phyloP scores from a whole-genome alignment of 2,888 invertebrate species.

The Phrixothrix hirtus region DNA sequence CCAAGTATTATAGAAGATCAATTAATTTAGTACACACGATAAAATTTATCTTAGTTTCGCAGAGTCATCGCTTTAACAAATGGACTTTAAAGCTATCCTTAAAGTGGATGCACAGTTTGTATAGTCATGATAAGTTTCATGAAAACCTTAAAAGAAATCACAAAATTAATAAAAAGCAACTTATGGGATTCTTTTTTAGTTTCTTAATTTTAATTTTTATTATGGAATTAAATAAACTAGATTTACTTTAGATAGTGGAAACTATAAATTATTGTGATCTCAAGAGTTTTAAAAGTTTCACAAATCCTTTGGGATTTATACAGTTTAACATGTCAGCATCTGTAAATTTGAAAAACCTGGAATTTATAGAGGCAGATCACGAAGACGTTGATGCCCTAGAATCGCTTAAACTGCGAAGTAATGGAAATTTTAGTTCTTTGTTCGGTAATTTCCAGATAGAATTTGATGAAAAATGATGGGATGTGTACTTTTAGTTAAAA shows the following conservation, averaged over 20 bases:
- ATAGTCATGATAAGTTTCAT: constrained; percentile 24
- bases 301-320: constrained; percentile 18
- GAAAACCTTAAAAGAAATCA: too few species aligned
- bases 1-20: constrained; percentile 27
- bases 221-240: too few species aligned
- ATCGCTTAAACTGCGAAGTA: neutral
- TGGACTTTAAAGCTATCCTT: constrained; percentile 31
- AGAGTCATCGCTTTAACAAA: constrained; percentile 31
- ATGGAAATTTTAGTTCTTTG: too few species aligned
- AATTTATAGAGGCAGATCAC: constrained; percentile 12
- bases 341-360: constrained; percentile 12
- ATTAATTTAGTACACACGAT: constrained; percentile 32
- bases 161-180: constrained; percentile 22
- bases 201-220: too few species aligned
- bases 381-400: neutral
- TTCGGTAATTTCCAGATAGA: too few species aligned
- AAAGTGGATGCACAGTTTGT: constrained; percentile 30
- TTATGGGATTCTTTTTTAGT: too few species aligned
- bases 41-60: constrained; percentile 30
- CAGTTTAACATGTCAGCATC: constrained; percentile 18
- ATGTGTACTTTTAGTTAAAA: too few species aligned
- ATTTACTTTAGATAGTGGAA: too few species aligned
- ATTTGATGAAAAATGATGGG: too few species aligned
- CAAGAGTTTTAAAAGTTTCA: constrained; percentile 15
- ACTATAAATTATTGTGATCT: too few species aligned